A percentile compares a stretch with the other conserved stretches of the same genome.
Conservation (phyloP, 2,113 vertebrate genomes). For the Sterna hirundo region DNA sequence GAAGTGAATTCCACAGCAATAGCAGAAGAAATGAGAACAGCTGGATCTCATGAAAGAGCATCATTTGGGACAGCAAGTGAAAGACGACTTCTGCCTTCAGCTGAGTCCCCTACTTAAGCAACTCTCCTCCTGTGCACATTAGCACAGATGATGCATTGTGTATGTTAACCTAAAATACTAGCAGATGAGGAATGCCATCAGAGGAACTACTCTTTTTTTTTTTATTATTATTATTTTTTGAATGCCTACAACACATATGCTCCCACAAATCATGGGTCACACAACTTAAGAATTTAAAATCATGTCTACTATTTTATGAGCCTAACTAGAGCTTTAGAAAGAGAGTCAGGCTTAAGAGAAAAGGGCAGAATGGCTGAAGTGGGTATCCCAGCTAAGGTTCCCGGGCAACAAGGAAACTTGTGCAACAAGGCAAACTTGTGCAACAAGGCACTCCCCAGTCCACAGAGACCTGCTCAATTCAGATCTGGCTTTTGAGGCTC, state of each 20-base stretch:
- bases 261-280: neutral
- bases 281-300: neutral
- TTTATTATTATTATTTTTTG: no score
- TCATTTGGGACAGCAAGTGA: neutral
- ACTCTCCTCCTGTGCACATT: neutral
- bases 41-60: constrained; percentile 20
- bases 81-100: neutral
- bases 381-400: neutral
- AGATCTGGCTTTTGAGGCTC: neutral
- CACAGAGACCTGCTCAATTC: neutral
- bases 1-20: constrained; percentile 6
- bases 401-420: neutral
- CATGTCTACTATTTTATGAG: neutral
- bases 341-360: neutral
- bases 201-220: neutral
- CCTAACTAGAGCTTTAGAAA: neutral
- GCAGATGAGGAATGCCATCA: neutral
- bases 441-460: neutral
- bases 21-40: neutral
- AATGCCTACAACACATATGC: neutral
- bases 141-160: neutral
- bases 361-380: neutral
- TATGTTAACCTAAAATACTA: neutral
- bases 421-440: neutral
- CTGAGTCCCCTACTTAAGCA: neutral